Evolutionary conservation across 2,797 vertebrate genomes (phyloP), one percentile per base, ranked within the genome.

Genomic region (Siniperca obscura): DNA sequence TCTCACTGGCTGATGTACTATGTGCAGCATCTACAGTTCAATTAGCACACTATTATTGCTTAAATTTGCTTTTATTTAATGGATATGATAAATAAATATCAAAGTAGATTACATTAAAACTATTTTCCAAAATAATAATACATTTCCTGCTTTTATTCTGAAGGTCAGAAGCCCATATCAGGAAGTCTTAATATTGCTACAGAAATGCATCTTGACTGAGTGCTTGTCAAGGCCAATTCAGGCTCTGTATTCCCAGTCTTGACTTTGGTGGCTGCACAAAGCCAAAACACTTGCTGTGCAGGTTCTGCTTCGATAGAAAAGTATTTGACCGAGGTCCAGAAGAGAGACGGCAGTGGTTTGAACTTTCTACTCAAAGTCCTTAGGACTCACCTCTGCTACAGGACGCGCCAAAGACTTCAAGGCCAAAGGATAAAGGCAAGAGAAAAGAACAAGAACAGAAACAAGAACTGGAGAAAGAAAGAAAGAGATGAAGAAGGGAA

Each of bases 401-500:
- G 96, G 96, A 96, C 96, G 96, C 89, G 87, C 96, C 96, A 96
- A 88, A 96, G 95, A 97, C 97, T 96, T 99, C 98, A 99, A 98
- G 98, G 98, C 98, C 98, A 99, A 96, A 99, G 97, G 97, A 99
- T 99, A 96, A 99, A 99, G 96, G 98, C 98, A 94, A 99, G 98
- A 97, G 98, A 99, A 96, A 99, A 99, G 96, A 99, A 99, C 95
- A 99, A 96, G 97, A 99, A 99, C 74, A 99, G 97, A 96, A 99
- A 99, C 76, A 99, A 96, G 96, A 99, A 99, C 98, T 99, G 97
- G 76, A 84, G 62, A 75, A 70, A 66, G 74, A 74, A n/a, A 84
- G 62, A 74, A 70, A 66, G 71, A 73, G 52, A 74, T 4, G 62
- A 78, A 60, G 61, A 74, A 83, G 72, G 64, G 70, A 90, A 22